Conservation (phyloP, 2,113 vertebrate genomes). For the Fulica atra region DNA sequence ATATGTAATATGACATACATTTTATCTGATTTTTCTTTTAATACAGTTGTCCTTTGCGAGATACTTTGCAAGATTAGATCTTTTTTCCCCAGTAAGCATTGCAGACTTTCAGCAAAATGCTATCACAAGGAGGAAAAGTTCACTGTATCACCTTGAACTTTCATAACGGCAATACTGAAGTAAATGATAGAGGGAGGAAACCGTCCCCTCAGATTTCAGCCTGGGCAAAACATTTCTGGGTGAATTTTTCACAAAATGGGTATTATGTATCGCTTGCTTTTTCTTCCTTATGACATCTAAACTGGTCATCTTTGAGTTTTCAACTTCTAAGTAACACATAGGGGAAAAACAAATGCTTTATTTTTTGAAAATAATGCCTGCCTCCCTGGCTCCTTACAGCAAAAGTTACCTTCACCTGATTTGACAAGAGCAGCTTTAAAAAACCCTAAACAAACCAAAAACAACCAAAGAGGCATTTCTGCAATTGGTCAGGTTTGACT, state of each 20-base stretch:
- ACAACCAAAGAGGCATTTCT: neutral
- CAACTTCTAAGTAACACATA: neutral
- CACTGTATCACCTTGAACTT: neutral
- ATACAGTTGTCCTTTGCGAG: constrained; percentile 18
- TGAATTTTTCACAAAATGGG: neutral
- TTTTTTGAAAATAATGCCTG: neutral
- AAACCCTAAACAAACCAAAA: neutral
- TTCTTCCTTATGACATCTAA: neutral
- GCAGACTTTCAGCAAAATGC: neutral
- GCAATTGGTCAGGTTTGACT: neutral
- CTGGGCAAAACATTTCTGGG: neutral
- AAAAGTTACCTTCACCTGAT: neutral
- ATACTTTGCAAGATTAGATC: constrained; percentile 29
- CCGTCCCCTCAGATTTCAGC: neutral
- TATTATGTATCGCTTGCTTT: neutral
- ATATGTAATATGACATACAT: constrained; percentile 7
- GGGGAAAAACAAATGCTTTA: neutral
- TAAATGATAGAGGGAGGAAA: neutral
- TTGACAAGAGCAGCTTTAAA: neutral
- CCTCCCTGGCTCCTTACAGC: neutral
- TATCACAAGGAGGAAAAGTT: neutral
- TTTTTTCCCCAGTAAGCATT: neutral
- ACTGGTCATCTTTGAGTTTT: neutral
- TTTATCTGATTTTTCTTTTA: constrained; percentile 40
- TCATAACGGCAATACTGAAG: neutral